Base-by-base conservation (phyloP, 2,113 vertebrate species). In the Anolis carolinensis region DNA sequence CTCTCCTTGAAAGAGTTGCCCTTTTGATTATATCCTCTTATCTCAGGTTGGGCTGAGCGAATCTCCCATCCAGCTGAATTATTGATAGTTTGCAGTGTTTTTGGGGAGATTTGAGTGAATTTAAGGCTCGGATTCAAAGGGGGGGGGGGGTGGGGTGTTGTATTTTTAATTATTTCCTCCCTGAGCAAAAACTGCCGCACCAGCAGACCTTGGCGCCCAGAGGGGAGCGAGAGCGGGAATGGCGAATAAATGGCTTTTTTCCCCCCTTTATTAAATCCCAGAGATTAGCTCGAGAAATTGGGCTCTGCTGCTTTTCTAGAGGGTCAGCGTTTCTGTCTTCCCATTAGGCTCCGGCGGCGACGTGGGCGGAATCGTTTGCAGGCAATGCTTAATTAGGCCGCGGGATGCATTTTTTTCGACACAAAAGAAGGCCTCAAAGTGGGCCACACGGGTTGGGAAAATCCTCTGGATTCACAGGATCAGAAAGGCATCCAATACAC, bases 241-340 rank as follows among this genome's bases (percentile, higher is more conserved):
- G 6, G 10, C 70, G n/a, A 90, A 79, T 78, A 62, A 87, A 48
- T 85, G 52, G 79, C 89, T 84, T 55, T 44, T 44, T n/a, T n/a
- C n/a, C n/a, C 39, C 39, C 5, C 39, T 52, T 81, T 80, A 16
- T 86, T 88, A 84, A 90, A 36, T 75, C 39, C 86, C 84, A 77
- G 59, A 82, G 74, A 78, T 68, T 36, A 89, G 16, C 71, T 74
- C 20, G 27, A 36, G 30, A 80, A 3, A 83, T 78, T 79, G n/a
- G 20, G 7, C 13, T 44, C 55, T 25, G 3, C 0, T 59, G 5
- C n/a, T 68, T 92, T 93, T 84, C 74, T 79, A 84, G 81, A 2
- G 10, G 75, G 76, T 93, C 87, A 89, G 82, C 85, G 27, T 86
- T 91, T 94, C 62, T 87, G 86, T 84, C 88, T 84, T 87, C 73